A percentile compares a stretch with the other conserved stretches of the same genome.
phyloP scores from a whole-genome alignment of 2,113 vertebrate genomes.

The Thalassarche chlororhynchos region DNA sequence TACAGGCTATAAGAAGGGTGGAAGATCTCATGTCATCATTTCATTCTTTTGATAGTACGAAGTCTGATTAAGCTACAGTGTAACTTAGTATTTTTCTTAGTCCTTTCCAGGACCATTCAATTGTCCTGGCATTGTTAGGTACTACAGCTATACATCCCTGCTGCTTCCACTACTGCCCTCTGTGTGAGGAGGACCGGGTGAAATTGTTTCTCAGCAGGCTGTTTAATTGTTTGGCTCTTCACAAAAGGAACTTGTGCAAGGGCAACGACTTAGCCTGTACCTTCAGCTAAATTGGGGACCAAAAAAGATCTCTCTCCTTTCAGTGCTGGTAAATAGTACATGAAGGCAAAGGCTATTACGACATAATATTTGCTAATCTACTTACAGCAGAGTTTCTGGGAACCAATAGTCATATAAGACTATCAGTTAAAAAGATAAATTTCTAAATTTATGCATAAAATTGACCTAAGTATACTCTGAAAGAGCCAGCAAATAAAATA shows the following conservation, averaged over 20 bases:
- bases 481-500: neutral
- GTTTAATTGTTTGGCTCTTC: neutral
- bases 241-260: neutral
- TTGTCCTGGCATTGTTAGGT: neutral
- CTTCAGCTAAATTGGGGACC: neutral
- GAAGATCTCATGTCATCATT: neutral
- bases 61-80: neutral
- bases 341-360: neutral
- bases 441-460: neutral
- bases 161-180: neutral
- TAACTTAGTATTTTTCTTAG: neutral
- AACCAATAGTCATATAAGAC: neutral
- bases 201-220: neutral
- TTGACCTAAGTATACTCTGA: neutral
- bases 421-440: neutral
- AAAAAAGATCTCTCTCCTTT: neutral
- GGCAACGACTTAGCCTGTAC: neutral
- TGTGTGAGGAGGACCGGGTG: fast-evolving
- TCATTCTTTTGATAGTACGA: neutral
- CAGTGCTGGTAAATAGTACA: neutral
- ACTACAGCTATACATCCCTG: neutral
- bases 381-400: neutral
- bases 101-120: neutral
- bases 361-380: neutral
- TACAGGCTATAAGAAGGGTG: neutral